These are phyloP conservation scores for Myrmecobius fasciatus DNA, from an alignment of 2,113 vertebrate genomes.

Conservation along the genomic window DNA sequence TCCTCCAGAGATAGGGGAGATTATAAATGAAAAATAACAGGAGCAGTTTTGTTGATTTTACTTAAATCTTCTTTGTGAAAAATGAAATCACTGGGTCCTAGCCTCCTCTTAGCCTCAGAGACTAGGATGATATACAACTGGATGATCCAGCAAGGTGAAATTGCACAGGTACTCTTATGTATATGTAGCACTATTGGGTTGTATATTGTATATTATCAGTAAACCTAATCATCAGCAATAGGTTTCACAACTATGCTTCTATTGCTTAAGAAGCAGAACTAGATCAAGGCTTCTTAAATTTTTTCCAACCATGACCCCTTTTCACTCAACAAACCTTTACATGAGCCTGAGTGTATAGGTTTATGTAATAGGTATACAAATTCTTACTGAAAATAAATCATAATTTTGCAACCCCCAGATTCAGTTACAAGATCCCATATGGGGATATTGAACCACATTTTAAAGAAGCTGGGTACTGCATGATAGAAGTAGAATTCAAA, in stretches of 20 bases:
- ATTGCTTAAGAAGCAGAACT: not conserved
- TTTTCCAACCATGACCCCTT: no score
- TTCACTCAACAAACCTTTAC: no score
- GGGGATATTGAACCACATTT: no score
- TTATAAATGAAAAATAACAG: not conserved
- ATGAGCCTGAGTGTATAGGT: no score
- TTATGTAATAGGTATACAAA: no score
- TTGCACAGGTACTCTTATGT: not conserved
- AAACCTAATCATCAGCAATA: not conserved
- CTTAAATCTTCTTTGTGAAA: not conserved
- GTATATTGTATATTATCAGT: not conserved
- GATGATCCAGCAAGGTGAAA: not conserved
- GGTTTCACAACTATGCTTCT: not conserved
- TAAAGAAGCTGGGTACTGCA: not conserved
- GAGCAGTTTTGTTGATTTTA: not conserved
- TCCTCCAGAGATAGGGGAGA: not conserved
- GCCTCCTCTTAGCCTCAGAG: not conserved
- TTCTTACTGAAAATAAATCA: no score
- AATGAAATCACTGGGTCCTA: not conserved
- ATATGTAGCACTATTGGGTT: not conserved
- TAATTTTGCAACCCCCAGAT: no score
- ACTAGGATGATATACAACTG: not conserved
- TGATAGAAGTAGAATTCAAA: not conserved
- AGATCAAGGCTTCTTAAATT: not conserved
- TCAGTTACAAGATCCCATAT: no score